Evolutionary conservation across 2,888 invertebrate genomes (phyloP), one percentile per base, ranked within the genome.

Genomic region (Xestia xanthographa): DNA sequence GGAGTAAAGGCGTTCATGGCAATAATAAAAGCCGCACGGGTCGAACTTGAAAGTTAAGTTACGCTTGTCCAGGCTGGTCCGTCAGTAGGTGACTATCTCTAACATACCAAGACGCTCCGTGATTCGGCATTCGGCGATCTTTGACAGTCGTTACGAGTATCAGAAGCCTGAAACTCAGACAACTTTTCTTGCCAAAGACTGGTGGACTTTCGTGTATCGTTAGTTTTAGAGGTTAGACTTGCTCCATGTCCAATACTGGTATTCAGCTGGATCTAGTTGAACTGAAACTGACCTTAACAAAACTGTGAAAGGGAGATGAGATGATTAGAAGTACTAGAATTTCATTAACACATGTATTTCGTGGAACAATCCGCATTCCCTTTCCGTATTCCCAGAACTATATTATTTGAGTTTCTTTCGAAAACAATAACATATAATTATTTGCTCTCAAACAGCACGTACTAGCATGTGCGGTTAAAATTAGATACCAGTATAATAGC

Each of bases 341-440:
- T n/a, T n/a, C n/a, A n/a, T 41, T 9, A 26, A n/a, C 12, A 12
- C 11, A 20, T 6, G 38, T 20, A n/a, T 63, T 62, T 38, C 38
- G 22, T 62, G 12, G 22, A 63, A 17, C 2, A 26, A 26, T 43
- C n/a, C 20, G 11, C 14, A n/a, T 58, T 58, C 1, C 22, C 12
- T 45, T 29, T 48, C 34, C 34, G 26, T 9, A 34, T 76, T 43
- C 12, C 43, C n/a, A 9, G 43, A 43, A 53, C 22, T 20, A n/a
- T 20, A 14, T 29, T 53, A 34, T 34, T 17, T 17, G 17, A 38
- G 26, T 56, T 45, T 53, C 17, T 65, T 56, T 38, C 2, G 5
- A 22, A 12, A 75, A 50, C 50, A 63, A 76, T 34, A 60, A 62
- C 29, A 66, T 14, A 29, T 14, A n/a, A n/a, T 34, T 34, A 53